Base-by-base conservation (phyloP, 2,113 vertebrate genomes). In the Progne subis region DNA sequence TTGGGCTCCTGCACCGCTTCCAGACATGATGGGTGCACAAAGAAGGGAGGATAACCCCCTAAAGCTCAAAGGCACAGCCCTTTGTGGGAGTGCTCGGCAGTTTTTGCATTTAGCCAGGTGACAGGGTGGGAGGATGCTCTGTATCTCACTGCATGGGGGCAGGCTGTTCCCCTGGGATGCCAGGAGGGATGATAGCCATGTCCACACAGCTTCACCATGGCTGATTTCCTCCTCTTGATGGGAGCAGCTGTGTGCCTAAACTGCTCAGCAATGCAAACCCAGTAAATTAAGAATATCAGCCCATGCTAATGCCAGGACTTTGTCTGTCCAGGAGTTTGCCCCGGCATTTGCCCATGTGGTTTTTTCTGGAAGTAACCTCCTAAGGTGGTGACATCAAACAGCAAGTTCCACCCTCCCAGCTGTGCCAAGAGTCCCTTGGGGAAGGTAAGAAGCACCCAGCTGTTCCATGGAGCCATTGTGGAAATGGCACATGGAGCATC, bases 51-150 rank as follows among this genome's bases (percentile, higher is more conserved):
- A 21, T 2, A 2, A 7, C 2, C 23, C 18, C 13, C 9, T 5
- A 6, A 28, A 75, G 6, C 37, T 46, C 37, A 3, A 41, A 60
- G 10, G 7, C 37, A 9, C 46, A 28, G 23, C 34, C 60, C 14
- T 5, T 14, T 2, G 1, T 19, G 53, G 74, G 14, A 34, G 43
- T 3, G 1, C n/a, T 67, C 0, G 0, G 11, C 18, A 5, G 20
- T 18, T 61, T 67, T 20, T 68, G 61, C 56, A 67, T 47, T 24
- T 16, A 19, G 41, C 32, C 29, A 12, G 76, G 55, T 23, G 70
- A 8, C 31, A 8, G 1, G 21, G 20, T 3, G 57, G 37, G 5
- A 9, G 3, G 5, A 26, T 32, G 21, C 16, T 53, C 77, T 74
- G 44, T 18, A 19, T 28, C 59, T 34, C 70, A 6, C 49, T 14